Conservation (phyloP, 2,797 vertebrate genomes). For the Linurgus olivaceus region DNA sequence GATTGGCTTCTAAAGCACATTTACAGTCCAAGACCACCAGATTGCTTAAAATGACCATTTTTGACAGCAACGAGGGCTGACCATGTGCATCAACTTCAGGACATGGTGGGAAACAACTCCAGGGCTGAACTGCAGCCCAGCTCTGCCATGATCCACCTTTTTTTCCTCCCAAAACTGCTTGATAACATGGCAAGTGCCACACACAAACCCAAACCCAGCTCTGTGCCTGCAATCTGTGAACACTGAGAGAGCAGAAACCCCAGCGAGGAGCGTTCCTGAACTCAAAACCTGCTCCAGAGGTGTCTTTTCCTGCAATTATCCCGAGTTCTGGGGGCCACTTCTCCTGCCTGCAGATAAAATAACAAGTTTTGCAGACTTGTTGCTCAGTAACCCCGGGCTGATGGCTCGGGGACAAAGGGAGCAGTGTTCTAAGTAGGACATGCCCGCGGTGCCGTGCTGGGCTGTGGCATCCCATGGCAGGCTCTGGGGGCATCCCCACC, state of each 20-base stretch:
- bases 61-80: neutral
- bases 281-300: neutral
- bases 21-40: neutral
- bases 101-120: rapidly evolving
- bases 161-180: neutral
- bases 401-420: slow-evolving; percentile 32
- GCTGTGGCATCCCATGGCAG: neutral
- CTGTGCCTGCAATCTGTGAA: neutral
- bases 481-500: neutral
- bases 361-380: slow-evolving; percentile 40
- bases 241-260: neutral
- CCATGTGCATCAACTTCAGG: rapidly evolving
- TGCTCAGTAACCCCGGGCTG: slow-evolving; percentile 39
- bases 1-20: neutral
- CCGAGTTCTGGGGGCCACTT: neutral
- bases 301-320: neutral
- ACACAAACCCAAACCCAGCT: neutral
- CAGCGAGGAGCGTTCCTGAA: rapidly evolving
- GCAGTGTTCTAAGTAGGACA: slow-evolving; percentile 64
- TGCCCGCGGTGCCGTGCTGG: neutral
- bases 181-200: rapidly evolving
- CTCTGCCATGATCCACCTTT: rapidly evolving
- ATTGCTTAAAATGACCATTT: neutral
- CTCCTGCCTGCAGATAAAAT: slow-evolving; percentile 18
- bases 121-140: neutral